Evolutionary conservation across 2,888 invertebrate species (phyloP).

Genomic region (Eurytoma californica): DNA sequence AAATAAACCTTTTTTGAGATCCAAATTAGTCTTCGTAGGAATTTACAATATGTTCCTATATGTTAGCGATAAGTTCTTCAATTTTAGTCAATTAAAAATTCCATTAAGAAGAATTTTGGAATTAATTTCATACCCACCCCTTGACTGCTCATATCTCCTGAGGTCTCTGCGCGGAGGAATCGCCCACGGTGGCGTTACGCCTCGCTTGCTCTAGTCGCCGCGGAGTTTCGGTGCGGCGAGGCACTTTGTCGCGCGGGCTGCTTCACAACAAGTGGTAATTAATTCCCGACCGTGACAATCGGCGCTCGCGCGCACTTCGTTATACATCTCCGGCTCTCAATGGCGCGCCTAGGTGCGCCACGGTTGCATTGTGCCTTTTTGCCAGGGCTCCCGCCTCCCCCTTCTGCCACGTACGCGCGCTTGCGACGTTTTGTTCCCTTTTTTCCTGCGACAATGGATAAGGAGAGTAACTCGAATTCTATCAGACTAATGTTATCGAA

Average conservation of each 20-base stretch:
- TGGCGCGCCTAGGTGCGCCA: not conserved
- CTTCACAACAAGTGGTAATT: constrained; percentile 71
- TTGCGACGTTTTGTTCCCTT: not conserved
- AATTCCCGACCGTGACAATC: constrained; percentile 69
- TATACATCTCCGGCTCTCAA: constrained; percentile 45
- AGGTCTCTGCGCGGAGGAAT: not conserved
- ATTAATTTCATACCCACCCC: too few relatives aligned
- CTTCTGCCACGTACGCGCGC: not conserved
- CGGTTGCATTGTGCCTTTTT: constrained; percentile 1
- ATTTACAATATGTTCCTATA: too few relatives aligned
- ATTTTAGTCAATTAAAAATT: too few relatives aligned
- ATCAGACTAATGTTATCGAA: too few relatives aligned
- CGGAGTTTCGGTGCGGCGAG: constrained; percentile 18
- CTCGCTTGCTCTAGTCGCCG: not conserved
- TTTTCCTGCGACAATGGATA: not conserved
- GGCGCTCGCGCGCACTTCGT: constrained; percentile 53
- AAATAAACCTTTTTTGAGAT: too few relatives aligned
- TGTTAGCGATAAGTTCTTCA: too few relatives aligned
- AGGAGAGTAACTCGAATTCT: too few relatives aligned
- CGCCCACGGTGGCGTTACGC: not conserved
- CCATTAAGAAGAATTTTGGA: too few relatives aligned
- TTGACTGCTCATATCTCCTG: not conserved
- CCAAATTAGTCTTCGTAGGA: too few relatives aligned
- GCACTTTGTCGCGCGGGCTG: constrained; percentile 63
- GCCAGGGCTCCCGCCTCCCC: not conserved